Evolutionary conservation across 2,113 vertebrate species (phyloP).

Genomic region (Festucalex cinctus): DNA sequence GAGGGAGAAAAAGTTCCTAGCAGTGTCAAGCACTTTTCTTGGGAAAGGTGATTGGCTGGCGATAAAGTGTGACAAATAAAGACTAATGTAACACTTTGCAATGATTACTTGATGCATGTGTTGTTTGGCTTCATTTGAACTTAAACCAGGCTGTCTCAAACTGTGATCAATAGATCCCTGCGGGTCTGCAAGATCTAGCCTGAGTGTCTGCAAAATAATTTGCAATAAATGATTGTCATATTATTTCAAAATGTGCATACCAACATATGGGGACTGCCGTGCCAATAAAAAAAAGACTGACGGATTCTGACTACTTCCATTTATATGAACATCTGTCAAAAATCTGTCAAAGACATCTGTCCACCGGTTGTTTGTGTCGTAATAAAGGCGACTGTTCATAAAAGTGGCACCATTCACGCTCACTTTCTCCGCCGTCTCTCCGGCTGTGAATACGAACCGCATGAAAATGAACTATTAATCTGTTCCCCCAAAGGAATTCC

Average conservation of each 20-base stretch:
- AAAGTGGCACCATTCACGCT: conserved; percentile 10
- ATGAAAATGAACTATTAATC: conserved; percentile 79
- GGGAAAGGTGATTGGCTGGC: conserved; percentile 65
- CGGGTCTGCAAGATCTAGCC: too few relatives aligned
- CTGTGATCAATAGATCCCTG: neutral
- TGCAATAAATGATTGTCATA: neutral
- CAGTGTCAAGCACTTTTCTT: conserved; percentile 44
- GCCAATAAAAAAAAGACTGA: neutral
- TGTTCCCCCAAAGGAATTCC: conserved; percentile 77
- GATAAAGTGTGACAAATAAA: conserved; percentile 68
- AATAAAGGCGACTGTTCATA: conserved; percentile 1
- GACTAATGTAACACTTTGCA: conserved; percentile 59
- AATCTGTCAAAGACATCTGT: neutral
- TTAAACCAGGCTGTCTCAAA: neutral
- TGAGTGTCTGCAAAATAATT: neutral
- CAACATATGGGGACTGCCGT: neutral
- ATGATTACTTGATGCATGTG: conserved; percentile 58
- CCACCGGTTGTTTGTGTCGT: neutral
- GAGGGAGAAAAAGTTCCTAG: conserved; percentile 61
- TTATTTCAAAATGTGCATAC: neutral
- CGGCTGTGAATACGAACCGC: conserved; percentile 53
- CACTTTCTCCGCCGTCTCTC: conserved; percentile 8
- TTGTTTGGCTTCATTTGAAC: conserved; percentile 39
- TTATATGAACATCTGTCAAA: neutral
- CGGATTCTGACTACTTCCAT: neutral